phyloP scores from a whole-genome alignment of 64 coral and sea anemone genomes.

The Actinia equina region DNA sequence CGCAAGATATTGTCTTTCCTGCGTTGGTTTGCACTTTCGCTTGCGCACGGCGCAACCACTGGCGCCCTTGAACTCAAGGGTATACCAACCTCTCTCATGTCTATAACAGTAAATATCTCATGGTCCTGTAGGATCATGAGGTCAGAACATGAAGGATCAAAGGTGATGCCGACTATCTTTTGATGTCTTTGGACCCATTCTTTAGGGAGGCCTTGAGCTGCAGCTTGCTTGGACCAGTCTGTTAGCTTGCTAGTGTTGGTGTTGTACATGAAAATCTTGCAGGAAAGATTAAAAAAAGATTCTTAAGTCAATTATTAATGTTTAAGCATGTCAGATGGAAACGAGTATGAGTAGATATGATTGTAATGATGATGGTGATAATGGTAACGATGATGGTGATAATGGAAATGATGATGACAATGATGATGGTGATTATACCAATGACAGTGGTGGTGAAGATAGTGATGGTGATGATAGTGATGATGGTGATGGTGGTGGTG shows the following conservation, averaged over 20 bases:
- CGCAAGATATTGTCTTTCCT: too few species aligned
- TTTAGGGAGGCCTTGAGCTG: constrained; percentile 57
- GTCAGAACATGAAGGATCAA: constrained; percentile 56
- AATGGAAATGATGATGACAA: too few species aligned
- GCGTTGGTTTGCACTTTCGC: too few species aligned
- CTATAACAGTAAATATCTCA: constrained; percentile 63
- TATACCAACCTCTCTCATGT: constrained; percentile 64
- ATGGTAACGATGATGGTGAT: too few species aligned
- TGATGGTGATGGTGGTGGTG: too few species aligned
- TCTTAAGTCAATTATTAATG: too few species aligned
- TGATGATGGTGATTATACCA: too few species aligned
- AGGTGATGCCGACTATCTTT: constrained; percentile 78
- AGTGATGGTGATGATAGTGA: too few species aligned
- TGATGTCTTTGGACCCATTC: constrained; percentile 55
- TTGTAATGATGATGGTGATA: too few species aligned
- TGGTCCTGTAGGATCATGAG: constrained; percentile 71
- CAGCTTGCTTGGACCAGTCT: constrained; percentile 76
- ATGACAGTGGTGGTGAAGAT: too few species aligned
- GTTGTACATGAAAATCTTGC: constrained; percentile 72
- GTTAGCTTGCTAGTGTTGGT: constrained; percentile 54
- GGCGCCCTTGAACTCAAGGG: neutral
- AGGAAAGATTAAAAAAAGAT: neutral
- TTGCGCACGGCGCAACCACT: neutral
- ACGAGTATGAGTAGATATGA: neutral
- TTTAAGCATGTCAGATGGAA: neutral